Percentiles rank a stretch among this genome's conserved stretches.
These are phyloP conservation scores for Arvicanthis niloticus DNA, from an alignment of 2,113 vertebrate genomes.

Conservation along the genomic window DNA sequence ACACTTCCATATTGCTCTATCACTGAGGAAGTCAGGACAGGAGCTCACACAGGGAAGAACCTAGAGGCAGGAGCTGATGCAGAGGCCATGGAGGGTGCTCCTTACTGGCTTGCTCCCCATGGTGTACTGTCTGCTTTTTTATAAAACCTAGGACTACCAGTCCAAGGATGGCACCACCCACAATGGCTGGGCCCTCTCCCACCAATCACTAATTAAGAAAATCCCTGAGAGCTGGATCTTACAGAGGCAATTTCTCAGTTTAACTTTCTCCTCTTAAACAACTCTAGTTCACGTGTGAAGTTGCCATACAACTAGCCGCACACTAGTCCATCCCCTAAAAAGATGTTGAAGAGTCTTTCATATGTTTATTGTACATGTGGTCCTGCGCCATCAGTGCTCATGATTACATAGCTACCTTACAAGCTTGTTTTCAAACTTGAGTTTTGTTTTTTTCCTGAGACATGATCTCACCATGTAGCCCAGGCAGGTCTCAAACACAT, in stretches of 20 bases:
- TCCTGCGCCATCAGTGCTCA: background rate
- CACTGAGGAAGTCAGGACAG: background rate
- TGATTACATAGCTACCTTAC: background rate
- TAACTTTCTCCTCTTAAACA: background rate
- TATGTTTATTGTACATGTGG: background rate
- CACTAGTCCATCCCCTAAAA: background rate
- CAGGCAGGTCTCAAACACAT: background rate
- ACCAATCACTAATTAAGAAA: background rate
- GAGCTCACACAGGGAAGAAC: background rate
- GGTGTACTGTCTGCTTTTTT: background rate
- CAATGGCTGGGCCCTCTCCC: background rate
- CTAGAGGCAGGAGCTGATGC: background rate
- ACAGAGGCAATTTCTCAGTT: background rate
- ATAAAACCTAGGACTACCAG: background rate
- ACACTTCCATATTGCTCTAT: background rate
- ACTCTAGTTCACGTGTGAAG: background rate
- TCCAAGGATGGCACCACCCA: background rate
- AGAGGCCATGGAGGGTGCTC: no score
- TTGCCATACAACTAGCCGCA: background rate
- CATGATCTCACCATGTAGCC: background rate
- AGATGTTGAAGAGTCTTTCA: background rate
- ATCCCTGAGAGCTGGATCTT: background rate
- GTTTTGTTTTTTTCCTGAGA: background rate
- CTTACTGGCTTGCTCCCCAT: background rate
- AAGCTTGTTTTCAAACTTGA: background rate